These are phyloP conservation scores for Morphnarchus princeps DNA, from an alignment of 2,113 vertebrate genomes.

Conservation along the genomic window DNA sequence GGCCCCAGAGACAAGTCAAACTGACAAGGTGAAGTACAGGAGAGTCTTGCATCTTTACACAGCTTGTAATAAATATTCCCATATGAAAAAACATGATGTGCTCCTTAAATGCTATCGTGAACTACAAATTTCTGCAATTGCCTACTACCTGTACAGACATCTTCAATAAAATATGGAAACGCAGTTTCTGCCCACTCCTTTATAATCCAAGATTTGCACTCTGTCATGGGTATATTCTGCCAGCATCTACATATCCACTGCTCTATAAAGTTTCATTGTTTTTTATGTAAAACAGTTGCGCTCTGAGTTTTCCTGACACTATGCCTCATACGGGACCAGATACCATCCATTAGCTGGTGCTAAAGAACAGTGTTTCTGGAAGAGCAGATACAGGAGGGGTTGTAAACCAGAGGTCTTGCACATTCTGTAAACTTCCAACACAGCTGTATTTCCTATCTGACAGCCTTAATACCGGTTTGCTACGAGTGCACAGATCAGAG, in stretches of 20 bases:
- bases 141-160: not conserved
- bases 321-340: not conserved
- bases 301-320: not conserved
- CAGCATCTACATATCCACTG: not conserved
- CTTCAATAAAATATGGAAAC: not conserved
- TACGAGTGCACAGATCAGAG: not conserved
- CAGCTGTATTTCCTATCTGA: not conserved
- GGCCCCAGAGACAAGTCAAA: not conserved
- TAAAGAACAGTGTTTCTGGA: not conserved
- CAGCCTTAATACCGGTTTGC: not conserved
- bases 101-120: not conserved
- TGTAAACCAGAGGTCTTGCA: not conserved
- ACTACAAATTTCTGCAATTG: not conserved
- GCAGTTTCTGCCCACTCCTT: not conserved
- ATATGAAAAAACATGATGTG: not conserved
- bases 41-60: not conserved
- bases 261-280: not conserved
- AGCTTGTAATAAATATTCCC: not conserved
- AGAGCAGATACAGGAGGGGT: not conserved
- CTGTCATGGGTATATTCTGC: not conserved
- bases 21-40: not conserved
- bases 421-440: not conserved
- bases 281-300: not conserved
- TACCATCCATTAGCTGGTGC: not conserved
- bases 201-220: not conserved